Evolutionary conservation across 2,888 invertebrate species (phyloP).

Genomic region (Drosophila nr. perissopoda): DNA sequence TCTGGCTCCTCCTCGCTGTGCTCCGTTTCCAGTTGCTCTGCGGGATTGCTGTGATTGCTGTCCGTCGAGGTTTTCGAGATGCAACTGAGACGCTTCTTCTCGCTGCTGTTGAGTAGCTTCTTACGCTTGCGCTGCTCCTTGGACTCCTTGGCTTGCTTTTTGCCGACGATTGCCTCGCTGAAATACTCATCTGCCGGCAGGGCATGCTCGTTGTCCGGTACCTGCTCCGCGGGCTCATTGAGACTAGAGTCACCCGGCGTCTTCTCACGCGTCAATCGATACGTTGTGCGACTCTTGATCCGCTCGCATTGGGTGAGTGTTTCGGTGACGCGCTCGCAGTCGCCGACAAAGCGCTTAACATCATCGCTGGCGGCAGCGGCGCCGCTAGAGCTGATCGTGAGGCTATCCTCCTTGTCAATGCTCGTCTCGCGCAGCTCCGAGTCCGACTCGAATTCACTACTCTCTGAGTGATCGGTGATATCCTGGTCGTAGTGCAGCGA

Average conservation of each 20-base stretch:
- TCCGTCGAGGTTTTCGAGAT: constrained; percentile 85
- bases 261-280: constrained; percentile 82
- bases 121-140: constrained; percentile 71
- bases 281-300: constrained; percentile 84
- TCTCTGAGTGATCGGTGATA: constrained; percentile 83
- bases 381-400: constrained; percentile 68
- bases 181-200: constrained; percentile 89
- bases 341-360: constrained; percentile 83
- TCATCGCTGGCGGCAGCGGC: constrained; percentile 46
- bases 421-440: constrained; percentile 83
- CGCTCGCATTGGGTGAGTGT: constrained; percentile 83
- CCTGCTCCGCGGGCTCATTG: constrained; percentile 61
- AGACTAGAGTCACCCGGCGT: constrained; percentile 74
- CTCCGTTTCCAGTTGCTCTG: constrained; percentile 40
- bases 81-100: constrained; percentile 84
- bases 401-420: constrained; percentile 83
- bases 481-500: constrained; percentile 76
- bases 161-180: constrained; percentile 73
- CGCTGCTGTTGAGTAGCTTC: constrained; percentile 68
- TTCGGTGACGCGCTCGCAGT: constrained; percentile 84
- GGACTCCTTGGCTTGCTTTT: constrained; percentile 54
- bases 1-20: constrained; percentile 81
- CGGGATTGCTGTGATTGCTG: constrained; percentile 81
- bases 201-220: constrained; percentile 86
- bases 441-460: constrained; percentile 84